These are phyloP conservation scores for Pygocentrus nattereri DNA, from an alignment of 2,797 vertebrate genomes.

Conservation along the genomic window DNA sequence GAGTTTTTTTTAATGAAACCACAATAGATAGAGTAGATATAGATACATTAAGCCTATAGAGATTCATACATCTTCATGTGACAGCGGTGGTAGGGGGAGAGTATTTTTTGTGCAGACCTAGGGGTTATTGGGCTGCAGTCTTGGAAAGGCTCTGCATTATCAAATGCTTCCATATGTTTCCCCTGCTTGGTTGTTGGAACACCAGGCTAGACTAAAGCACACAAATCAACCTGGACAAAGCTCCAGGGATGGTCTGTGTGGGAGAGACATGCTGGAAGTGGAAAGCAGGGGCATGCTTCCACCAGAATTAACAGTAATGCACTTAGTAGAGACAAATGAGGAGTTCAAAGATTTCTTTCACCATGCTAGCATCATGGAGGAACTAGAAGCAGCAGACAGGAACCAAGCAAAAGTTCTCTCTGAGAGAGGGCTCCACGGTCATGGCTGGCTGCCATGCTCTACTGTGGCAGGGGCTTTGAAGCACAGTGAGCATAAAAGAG, in stretches of 20 bases:
- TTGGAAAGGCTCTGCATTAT: constrained; percentile 46
- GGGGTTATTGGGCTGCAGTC: constrained; percentile 5
- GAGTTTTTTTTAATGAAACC: too few species aligned
- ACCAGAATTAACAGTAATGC: not conserved
- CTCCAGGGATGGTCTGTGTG: not conserved
- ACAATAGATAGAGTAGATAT: not conserved
- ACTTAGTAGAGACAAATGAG: constrained; percentile 2
- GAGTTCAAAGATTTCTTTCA: not conserved
- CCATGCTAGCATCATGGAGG: not conserved
- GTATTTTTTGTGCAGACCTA: not conserved
- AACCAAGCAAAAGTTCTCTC: not conserved
- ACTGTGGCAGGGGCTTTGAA: constrained; percentile 31
- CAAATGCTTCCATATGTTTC: constrained; percentile 57
- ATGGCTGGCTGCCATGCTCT: constrained; percentile 16
- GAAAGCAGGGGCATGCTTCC: not conserved
- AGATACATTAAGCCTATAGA: not conserved
- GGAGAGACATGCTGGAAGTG: constrained; percentile 6
- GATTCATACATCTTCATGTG: not conserved
- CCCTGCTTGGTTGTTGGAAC: constrained; percentile 27
- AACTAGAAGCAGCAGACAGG: constrained; percentile 21
- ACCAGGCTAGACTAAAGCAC: constrained; percentile 19
- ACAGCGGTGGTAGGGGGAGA: not conserved
- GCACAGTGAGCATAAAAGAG: constrained; percentile 46
- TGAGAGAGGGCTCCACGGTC: constrained; percentile 17
- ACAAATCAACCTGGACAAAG: constrained; percentile 21